These are phyloP conservation scores for Malacosoma neustria DNA, from an alignment of 2,888 invertebrate genomes.

Conservation along the genomic window DNA sequence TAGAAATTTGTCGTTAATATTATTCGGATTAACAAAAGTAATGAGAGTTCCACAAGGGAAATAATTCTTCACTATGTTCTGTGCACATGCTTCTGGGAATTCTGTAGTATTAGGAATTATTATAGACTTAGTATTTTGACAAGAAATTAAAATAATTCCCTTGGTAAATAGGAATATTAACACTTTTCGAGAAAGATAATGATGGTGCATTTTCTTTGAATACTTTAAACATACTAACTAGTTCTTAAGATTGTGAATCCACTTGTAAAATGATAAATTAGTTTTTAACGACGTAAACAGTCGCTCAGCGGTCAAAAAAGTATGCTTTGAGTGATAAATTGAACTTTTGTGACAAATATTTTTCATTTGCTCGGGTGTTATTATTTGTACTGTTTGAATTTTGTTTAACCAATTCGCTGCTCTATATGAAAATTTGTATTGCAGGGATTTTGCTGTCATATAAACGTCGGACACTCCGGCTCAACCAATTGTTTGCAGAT, in stretches of 20 bases:
- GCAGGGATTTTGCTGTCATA: too few relatives aligned
- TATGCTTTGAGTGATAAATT: not conserved
- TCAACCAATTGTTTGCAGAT: too few relatives aligned
- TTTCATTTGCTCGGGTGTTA: too few relatives aligned
- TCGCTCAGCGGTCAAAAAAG: not conserved
- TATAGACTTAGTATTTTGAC: not conserved
- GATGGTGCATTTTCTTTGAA: not conserved
- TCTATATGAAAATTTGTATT: too few relatives aligned
- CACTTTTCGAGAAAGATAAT: not conserved
- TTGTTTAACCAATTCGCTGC: too few relatives aligned
- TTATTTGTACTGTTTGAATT: too few relatives aligned
- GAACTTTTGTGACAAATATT: not conserved
- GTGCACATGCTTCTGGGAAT: not conserved
- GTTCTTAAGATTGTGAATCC: not conserved
- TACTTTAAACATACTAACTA: not conserved
- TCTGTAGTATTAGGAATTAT: not conserved
- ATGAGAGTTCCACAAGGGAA: slow-evolving; percentile 22
- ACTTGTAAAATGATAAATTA: not conserved
- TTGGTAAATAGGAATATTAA: not conserved
- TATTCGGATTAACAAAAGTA: slow-evolving; percentile 21
- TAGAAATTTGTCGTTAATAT: slow-evolving; percentile 16
- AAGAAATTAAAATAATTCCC: not conserved
- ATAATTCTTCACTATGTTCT: slow-evolving; percentile 18
- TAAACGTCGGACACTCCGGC: too few relatives aligned
- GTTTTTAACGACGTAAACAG: not conserved